These are phyloP conservation scores for Cyclargus thomasi DNA, from an alignment of 1,140 invertebrate genomes.

Conservation along the genomic window DNA sequence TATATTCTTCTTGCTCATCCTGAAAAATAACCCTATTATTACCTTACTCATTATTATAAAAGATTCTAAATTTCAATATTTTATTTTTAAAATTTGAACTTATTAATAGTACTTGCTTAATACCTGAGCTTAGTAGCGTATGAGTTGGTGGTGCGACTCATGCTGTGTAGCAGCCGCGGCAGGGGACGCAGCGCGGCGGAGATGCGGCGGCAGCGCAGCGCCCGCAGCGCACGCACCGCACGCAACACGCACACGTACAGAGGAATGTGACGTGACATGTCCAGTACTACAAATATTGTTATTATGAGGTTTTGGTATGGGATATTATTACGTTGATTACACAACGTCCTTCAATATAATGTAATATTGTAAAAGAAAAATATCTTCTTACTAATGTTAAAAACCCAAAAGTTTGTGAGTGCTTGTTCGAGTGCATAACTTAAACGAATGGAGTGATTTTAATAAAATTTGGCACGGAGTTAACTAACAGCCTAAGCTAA, in stretches of 20 bases:
- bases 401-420: too few species aligned
- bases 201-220: conserved; percentile 45
- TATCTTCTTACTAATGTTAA: too few species aligned
- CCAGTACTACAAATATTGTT: conserved; percentile 76
- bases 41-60: background rate
- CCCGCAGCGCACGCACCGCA: conserved; percentile 83
- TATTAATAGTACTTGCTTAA: conserved; percentile 34
- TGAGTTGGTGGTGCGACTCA: conserved; percentile 93
- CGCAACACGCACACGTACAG: conserved; percentile 90
- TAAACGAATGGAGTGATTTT: too few species aligned
- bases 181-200: conserved; percentile 67
- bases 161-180: conserved; percentile 84
- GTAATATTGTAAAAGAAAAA: too few species aligned
- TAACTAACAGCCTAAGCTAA: too few species aligned
- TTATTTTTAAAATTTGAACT: too few species aligned
- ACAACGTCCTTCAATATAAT: too few species aligned
- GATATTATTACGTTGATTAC: too few species aligned
- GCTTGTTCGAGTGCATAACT: too few species aligned
- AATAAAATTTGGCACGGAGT: too few species aligned
- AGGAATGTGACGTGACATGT: conserved; percentile 95
- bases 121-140: conserved; percentile 90
- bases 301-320: too few species aligned
- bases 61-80: too few species aligned
- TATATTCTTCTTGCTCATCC: conserved; percentile 77
- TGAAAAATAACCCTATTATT: conserved; percentile 42